Evolutionary conservation across 2,113 vertebrate species (phyloP).

Genomic region (Orientallactaga bullata): DNA sequence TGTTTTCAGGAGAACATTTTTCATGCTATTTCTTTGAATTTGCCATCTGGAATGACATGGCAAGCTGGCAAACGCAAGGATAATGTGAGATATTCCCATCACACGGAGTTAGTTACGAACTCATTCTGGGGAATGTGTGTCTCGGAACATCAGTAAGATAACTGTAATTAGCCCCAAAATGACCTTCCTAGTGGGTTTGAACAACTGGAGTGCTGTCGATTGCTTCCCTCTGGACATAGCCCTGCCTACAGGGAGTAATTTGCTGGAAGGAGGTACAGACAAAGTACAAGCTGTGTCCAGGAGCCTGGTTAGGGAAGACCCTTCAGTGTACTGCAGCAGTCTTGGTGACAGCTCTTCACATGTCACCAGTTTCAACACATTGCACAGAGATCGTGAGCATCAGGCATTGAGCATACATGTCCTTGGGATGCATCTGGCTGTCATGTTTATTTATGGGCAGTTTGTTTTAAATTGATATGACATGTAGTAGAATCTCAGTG

Average conservation of each 20-base stretch:
- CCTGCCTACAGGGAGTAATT: fast-evolving
- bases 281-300: neutral
- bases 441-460: fast-evolving
- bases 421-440: neutral
- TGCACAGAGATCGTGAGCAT: neutral
- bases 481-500: neutral
- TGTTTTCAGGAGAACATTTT: constrained; percentile 79
- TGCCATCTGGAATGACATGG: constrained; percentile 86
- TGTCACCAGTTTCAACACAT: neutral
- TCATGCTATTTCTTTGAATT: constrained; percentile 83
- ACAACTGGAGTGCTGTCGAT: neutral
- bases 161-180: constrained; percentile 69
- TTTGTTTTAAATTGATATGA: neutral
- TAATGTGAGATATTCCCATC: constrained; percentile 81
- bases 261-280: neutral
- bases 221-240: constrained; percentile 19
- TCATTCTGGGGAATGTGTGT: constrained; percentile 73
- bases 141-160: constrained; percentile 73
- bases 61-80: constrained; percentile 82
- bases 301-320: neutral
- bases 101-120: constrained; percentile 59
- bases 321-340: fast-evolving
- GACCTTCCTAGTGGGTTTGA: constrained; percentile 74
- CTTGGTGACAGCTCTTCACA: neutral
- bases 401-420: constrained; percentile 12